These are phyloP conservation scores for Aramus guarauna DNA, from an alignment of 2,113 vertebrate genomes.

Conservation along the genomic window DNA sequence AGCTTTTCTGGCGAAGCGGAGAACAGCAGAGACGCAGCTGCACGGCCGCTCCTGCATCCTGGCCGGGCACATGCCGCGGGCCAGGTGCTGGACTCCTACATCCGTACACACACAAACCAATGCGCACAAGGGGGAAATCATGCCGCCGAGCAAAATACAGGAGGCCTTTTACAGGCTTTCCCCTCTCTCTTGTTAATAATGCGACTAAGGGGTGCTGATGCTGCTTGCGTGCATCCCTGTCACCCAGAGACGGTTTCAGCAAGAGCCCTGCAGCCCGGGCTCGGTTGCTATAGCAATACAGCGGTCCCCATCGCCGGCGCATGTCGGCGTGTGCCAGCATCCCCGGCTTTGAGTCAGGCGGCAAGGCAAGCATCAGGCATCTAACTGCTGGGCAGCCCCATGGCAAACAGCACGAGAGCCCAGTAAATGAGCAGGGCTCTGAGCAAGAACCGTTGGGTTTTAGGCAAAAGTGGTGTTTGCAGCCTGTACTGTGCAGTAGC, in stretches of 20 bases:
- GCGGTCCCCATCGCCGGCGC: not conserved
- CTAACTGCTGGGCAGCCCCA: not conserved
- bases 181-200: not conserved
- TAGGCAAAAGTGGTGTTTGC: not conserved
- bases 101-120: no score
- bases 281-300: not conserved
- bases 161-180: not conserved
- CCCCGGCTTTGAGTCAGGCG: not conserved
- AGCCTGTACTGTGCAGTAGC: not conserved
- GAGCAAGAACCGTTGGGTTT: no score
- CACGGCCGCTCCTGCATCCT: accelerated
- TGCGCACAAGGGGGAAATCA: not conserved
- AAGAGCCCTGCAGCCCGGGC: not conserved
- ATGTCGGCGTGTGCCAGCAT: not conserved
- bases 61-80: not conserved
- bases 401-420: not conserved
- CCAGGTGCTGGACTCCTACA: not conserved
- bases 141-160: not conserved
- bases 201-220: not conserved
- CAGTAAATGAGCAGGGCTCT: not conserved
- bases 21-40: not conserved
- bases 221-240: not conserved
- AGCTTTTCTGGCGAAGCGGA: not conserved
- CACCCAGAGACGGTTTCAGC: not conserved
- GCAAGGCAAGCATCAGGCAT: not conserved